These are phyloP conservation scores for Eutolmus rufibarbis DNA, from an alignment of 2,888 invertebrate species.

Conservation along the genomic window DNA sequence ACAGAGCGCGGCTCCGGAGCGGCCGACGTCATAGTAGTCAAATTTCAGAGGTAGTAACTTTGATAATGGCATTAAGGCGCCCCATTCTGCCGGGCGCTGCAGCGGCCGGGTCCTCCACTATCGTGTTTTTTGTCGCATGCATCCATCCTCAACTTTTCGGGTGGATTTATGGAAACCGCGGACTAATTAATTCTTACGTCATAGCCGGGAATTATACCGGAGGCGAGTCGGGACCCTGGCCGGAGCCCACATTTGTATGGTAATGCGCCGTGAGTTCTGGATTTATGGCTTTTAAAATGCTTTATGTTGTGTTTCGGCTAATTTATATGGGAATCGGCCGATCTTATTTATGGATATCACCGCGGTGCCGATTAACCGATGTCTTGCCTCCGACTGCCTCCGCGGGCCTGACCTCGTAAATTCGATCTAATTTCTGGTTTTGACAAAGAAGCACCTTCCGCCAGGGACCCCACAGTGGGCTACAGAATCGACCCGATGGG, in stretches of 20 bases:
- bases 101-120: background rate
- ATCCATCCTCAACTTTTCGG: slow-evolving; percentile 31
- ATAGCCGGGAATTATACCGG: background rate
- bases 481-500: background rate
- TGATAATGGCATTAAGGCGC: slow-evolving; percentile 25
- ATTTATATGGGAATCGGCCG: slow-evolving; percentile 56
- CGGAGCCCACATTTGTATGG: slow-evolving; percentile 46
- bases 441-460: background rate
- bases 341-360: slow-evolving; percentile 42
- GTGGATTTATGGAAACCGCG: slow-evolving; percentile 56
- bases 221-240: background rate
- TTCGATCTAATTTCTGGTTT: slow-evolving; percentile 29
- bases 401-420: slow-evolving; percentile 44
- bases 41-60: slow-evolving; percentile 11
- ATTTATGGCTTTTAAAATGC: slow-evolving; percentile 61
- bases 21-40: slow-evolving; percentile 16
- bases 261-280: slow-evolving; percentile 49
- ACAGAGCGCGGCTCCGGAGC: background rate
- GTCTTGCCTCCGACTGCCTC: slow-evolving; percentile 23
- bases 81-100: background rate
- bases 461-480: background rate
- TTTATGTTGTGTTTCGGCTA: slow-evolving; percentile 61
- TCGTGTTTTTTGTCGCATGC: slow-evolving; percentile 29
- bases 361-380: slow-evolving; percentile 12
- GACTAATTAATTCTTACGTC: slow-evolving; percentile 58